Base-by-base conservation (phyloP, 1,140 invertebrate genomes). In the Andrena cerasifolii region DNA sequence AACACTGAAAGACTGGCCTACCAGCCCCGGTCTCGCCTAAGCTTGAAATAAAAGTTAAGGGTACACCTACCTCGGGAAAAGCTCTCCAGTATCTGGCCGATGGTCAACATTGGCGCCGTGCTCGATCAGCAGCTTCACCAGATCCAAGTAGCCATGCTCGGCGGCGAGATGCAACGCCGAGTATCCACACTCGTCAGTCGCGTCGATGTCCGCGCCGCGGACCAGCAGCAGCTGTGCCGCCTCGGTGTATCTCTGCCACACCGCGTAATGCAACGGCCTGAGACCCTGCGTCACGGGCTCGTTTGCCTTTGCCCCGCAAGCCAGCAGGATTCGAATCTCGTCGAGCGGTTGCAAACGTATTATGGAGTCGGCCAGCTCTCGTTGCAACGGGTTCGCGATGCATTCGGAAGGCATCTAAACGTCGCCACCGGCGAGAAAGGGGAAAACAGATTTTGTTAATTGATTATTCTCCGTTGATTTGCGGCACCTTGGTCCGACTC, bases 221-320 rank as follows among this genome's bases (percentile, higher is more conserved):
- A 97, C 96, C 40, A 97, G 92, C 43, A 97, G 92, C 47, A 97
- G 91, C 53, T 96, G 94, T 0, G 96, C 96, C 0, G 97, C 97
- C 86, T 97, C 97, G 43, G 95, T 93, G 90, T 98, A 96, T 16
- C 95, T 93, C 87, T 97, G 96, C 95, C 97, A 98, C 58, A 97
- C 96, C 0, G 97, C 97, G 90, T 98, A 99, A 90, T 98, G 98
- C n/a, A 99, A 91, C 0, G 98, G 97, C 59, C 96, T 94, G 33
- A 98, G 92, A 8, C 97, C 97, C 91, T 97, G 95, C 5, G 95
- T 96, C 18, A 96, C 95, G 18, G 95, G 94, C 83, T 96, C 95
- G 85, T 96, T 96, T 6, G 96, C 95, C 91, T 97, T 97, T 18
- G 97, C 97, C 28, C 97, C 97, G 90, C 96, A 97, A 4, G 97